Evolutionary conservation across 2,888 invertebrate genomes (phyloP).

Genomic region (Morinoia aosen): DNA sequence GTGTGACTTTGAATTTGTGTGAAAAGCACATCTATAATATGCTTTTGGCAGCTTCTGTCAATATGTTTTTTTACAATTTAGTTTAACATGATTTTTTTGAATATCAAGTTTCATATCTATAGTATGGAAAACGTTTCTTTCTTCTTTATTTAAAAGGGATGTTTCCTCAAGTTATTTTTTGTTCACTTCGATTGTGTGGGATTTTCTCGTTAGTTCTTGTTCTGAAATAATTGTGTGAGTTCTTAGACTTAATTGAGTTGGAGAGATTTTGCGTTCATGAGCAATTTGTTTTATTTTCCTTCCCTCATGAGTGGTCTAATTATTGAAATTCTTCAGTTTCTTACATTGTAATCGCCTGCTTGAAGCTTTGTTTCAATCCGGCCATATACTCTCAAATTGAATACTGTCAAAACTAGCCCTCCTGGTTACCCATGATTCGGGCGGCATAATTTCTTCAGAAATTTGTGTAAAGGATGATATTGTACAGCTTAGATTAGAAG

Average conservation of each 20-base stretch:
- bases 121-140: background rate
- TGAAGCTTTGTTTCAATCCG: too few species aligned
- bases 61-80: background rate
- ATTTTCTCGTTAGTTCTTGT: background rate
- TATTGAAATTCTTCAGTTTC: too few species aligned
- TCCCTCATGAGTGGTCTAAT: too few species aligned
- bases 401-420: too few species aligned
- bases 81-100: background rate
- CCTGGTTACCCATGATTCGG: too few species aligned
- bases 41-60: background rate
- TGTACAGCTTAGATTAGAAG: too few species aligned
- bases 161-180: background rate
- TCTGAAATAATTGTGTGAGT: background rate
- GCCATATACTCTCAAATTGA: too few species aligned
- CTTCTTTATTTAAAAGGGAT: background rate
- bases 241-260: background rate
- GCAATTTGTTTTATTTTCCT: background rate
- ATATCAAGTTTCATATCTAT: background rate
- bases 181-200: background rate
- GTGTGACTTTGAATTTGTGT: background rate
- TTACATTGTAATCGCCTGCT: too few species aligned
- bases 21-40: background rate
- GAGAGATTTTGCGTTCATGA: background rate
- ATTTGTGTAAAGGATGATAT: too few species aligned
- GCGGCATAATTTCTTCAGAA: too few species aligned